Percentiles rank a stretch among this genome's conserved stretches.
Conservation (phyloP, 2,888 invertebrate species). For the Standfussiana lucernea region DNA sequence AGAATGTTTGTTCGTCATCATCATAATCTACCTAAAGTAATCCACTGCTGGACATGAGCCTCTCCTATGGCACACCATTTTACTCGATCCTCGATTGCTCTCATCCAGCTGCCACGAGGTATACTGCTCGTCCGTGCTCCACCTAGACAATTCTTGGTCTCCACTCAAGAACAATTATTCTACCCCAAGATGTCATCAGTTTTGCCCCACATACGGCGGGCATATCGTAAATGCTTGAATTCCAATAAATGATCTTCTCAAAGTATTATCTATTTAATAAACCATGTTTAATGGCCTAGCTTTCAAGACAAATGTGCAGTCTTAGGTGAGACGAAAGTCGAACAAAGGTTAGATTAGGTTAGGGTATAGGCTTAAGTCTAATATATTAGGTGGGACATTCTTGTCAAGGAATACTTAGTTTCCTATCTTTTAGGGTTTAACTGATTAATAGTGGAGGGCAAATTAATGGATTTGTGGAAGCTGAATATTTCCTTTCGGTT, state of each 20-base stretch:
- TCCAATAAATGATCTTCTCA: background rate
- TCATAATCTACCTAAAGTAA: background rate
- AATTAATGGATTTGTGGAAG: background rate
- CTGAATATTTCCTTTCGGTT: background rate
- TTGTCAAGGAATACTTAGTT: background rate
- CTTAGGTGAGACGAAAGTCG: background rate
- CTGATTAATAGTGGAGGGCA: background rate
- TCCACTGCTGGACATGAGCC: background rate
- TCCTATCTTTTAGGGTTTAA: no score
- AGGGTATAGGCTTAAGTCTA: background rate
- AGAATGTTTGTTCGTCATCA: background rate
- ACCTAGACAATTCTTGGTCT: background rate
- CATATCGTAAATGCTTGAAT: background rate
- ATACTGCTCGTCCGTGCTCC: background rate
- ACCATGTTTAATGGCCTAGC: slow-evolving; percentile 1
- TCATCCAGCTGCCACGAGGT: background rate
- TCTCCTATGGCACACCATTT: background rate
- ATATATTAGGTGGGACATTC: background rate
- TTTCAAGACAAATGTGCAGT: slow-evolving; percentile 11
- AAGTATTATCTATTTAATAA: background rate
- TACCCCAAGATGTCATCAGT: background rate
- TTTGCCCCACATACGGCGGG: background rate
- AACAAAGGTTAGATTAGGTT: background rate
- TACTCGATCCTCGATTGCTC: background rate
- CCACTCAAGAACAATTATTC: background rate